Evolutionary conservation across 1,140 invertebrate genomes (phyloP), one percentile per base, ranked within the genome.

Genomic region (Gonioctena quinquepunctata): DNA sequence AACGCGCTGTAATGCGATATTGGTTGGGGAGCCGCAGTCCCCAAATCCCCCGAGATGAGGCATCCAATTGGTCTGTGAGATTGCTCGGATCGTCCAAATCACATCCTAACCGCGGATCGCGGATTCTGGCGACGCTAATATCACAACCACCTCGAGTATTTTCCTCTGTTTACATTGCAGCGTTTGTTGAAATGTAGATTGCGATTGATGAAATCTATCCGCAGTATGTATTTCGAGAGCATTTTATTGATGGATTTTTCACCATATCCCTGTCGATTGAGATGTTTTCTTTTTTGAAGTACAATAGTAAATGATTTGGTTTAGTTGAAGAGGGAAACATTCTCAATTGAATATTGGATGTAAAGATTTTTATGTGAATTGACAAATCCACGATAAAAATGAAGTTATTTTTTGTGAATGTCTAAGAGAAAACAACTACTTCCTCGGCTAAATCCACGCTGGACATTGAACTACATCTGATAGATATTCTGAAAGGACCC

Each of bases 161-260:
- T 78, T 76, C 75, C 75, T 72, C 70, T 78, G 77, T 78, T 78
- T 77, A 78, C 77, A 78, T 72, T 77, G 71, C 71, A 42, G 62
- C 60, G 69, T 75, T 74, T 73, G 71, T 73, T 68, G 73, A 74
- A 73, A 77, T 76, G 75, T 77, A 77, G 75, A 78, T 76, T 78
- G 75, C 68, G 67, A 68, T 75, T 75, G 72, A 77, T 76, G 76
- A 77, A 74, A 76, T 66, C 75, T 75, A 76, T 76, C 76, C 76
- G 73, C 76, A 72, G 73, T 78, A 75, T 76, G 75, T 76, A n/a
- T n/a, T 42, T 42, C 11, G 13, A n/a, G 69, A 57, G 74, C 70
- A 75, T 76, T 76, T 76, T 68, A 63, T 71, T 49, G n/a, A 21
- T 49, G 22, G 26, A 61, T 61, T 28, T 61, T 61, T 61, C 16